Base-by-base conservation (phyloP, 2,113 vertebrate genomes). In the Panthera tigris region DNA sequence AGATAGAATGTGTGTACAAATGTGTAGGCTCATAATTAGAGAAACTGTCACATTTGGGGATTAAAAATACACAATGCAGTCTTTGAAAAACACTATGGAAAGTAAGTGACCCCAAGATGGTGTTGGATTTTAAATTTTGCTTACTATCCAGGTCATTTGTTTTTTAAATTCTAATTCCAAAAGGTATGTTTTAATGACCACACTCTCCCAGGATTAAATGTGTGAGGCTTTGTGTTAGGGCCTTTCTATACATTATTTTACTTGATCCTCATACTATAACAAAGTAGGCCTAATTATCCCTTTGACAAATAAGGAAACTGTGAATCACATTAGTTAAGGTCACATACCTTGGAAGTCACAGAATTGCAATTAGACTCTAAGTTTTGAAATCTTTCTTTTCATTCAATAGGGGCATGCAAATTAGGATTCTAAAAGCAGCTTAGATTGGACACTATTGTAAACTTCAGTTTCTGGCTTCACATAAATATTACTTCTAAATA, bases 151-250 rank as follows among this genome's bases (percentile, higher is more conserved):
- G n/a, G 21, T 96, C 29, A 96, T 63, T 97, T 96, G 69, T 92
- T 79, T 94, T 61, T 90, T 94, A 41, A 68, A 57, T 85, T 94
- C 73, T 97, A 96, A 97, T 89, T 95, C 84, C 65, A 94, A 57
- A 92, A 97, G 82, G 80, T 96, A 97, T 98, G 88, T 84, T 96
- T 97, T 97, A 98, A 98, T 94, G 94, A 95, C 8, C 50, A 91
- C 81, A 52, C 93, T 87, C 61, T 96, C 36, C 45, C 16, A 55
- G 85, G 71, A 97, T 94, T 96, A 95, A 92, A 88, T 76, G n/a
- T 82, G 50, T 84, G 45, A 96, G 23, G 61, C 23, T 94, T 87
- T 92, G 68, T 93, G 61, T 69, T 66, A 69, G 8, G 31, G 25
- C 4, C 11, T 81, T 96, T 81, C 33, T 69, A 52, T 41, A 95